Conservation (phyloP, 2,888 invertebrate genomes). For the Apamea crenata region DNA sequence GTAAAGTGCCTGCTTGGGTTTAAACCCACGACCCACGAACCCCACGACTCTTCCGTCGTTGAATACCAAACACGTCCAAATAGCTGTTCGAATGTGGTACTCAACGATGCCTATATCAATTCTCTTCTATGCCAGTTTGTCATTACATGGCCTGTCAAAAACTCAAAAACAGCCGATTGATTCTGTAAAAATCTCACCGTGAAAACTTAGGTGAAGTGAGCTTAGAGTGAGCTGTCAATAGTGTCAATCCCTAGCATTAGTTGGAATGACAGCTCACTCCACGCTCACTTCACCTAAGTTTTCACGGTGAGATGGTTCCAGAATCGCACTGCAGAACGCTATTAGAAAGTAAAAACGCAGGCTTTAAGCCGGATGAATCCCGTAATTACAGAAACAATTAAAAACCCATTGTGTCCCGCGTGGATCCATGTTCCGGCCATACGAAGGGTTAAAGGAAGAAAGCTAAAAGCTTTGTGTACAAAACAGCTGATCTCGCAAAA, state of each 20-base stretch:
- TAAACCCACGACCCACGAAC: not conserved
- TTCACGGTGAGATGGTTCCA: too few species aligned
- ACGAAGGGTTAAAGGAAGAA: not conserved
- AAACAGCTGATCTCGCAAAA: constrained; percentile 31
- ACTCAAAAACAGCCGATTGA: not conserved
- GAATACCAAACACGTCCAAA: not conserved
- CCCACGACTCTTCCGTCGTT: too few species aligned
- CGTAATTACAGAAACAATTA: not conserved
- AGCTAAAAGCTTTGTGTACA: not conserved
- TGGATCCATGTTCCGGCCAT: not conserved
- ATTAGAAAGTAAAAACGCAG: not conserved
- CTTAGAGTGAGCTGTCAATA: too few species aligned
- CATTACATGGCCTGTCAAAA: not conserved
- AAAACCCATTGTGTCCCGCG: not conserved
- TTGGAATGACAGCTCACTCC: too few species aligned
- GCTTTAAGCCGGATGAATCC: not conserved
- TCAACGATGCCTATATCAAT: not conserved
- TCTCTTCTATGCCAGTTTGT: not conserved
- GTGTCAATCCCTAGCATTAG: too few species aligned
- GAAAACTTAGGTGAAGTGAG: too few species aligned
- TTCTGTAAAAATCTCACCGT: too few species aligned
- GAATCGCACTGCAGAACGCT: too few species aligned
- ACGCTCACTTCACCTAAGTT: too few species aligned
- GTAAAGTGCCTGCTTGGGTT: not conserved
- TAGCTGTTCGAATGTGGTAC: not conserved